Evolutionary conservation across 2,888 invertebrate genomes (phyloP).

Genomic region (Yponomeuta malinellus): DNA sequence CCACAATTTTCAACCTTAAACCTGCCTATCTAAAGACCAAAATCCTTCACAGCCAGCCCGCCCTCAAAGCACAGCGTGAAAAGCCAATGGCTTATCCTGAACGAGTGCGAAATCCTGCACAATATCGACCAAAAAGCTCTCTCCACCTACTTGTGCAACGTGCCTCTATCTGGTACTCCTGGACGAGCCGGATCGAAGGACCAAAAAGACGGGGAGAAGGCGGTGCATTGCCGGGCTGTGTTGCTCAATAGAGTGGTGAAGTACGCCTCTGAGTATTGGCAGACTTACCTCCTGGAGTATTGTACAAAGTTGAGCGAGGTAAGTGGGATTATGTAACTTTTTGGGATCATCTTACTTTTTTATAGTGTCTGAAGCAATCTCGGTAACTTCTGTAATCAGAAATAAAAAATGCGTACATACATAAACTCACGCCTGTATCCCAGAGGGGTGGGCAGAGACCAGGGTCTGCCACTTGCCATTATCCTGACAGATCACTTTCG

Average conservation of each 20-base stretch:
- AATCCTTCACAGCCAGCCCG: constrained; percentile 35
- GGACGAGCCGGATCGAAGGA: constrained; percentile 15
- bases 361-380: neutral
- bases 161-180: neutral
- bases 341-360: neutral
- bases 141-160: neutral
- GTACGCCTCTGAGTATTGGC: constrained; percentile 64
- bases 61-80: constrained; percentile 49
- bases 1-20: no score
- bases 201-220: constrained; percentile 34
- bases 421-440: no score
- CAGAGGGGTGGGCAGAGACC: no score
- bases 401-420: no score
- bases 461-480: no score
- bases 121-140: constrained; percentile 26
- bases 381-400: neutral
- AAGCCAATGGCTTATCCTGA: constrained; percentile 53
- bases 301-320: constrained; percentile 73
- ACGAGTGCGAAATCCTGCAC: constrained; percentile 39
- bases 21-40: no score
- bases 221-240: constrained; percentile 45
- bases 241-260: constrained; percentile 55
- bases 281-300: constrained; percentile 66
- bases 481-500: no score
- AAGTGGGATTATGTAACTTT: constrained; percentile 15